phyloP scores from a whole-genome alignment of 2,797 vertebrate species.

The Tiaroga cobitis region DNA sequence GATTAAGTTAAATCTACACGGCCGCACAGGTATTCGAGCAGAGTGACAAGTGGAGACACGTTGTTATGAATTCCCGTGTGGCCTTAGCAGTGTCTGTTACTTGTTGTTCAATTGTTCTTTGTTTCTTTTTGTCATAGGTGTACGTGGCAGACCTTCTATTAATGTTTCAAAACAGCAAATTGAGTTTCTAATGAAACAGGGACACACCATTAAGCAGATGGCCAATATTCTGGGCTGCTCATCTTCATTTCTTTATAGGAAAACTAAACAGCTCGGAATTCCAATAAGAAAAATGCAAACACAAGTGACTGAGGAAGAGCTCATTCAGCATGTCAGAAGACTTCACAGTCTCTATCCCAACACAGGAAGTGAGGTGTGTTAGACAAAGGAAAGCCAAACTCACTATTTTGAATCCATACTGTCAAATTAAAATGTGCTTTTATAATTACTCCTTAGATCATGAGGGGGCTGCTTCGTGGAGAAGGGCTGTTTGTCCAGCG shows the following conservation, averaged over 20 bases:
- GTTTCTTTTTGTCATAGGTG: not conserved
- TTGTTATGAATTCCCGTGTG: no score
- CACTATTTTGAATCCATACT: not conserved
- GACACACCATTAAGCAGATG: not conserved
- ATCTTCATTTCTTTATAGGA: not conserved
- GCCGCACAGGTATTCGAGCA: no score
- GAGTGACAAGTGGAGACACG: no score
- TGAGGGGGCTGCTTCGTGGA: not conserved
- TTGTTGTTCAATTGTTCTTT: not conserved
- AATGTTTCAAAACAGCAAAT: not conserved
- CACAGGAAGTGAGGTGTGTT: not conserved
- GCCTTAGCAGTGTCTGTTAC: not conserved
- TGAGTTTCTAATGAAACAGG: slow-evolving; percentile 23
- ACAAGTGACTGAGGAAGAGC: not conserved
- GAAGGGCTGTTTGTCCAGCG: not conserved
- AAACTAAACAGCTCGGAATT: not conserved
- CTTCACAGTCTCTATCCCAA: not conserved
- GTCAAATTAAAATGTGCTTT: not conserved
- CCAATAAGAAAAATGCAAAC: not conserved
- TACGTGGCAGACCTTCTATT: slow-evolving; percentile 8
- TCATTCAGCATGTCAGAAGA: not conserved
- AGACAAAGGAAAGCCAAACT: not conserved
- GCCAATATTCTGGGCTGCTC: slow-evolving; percentile 2
- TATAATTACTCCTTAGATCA: not conserved
- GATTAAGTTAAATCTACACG: no score